phyloP scores from a whole-genome alignment of 1,140 invertebrate species.

The Adoxophyes honmai region DNA sequence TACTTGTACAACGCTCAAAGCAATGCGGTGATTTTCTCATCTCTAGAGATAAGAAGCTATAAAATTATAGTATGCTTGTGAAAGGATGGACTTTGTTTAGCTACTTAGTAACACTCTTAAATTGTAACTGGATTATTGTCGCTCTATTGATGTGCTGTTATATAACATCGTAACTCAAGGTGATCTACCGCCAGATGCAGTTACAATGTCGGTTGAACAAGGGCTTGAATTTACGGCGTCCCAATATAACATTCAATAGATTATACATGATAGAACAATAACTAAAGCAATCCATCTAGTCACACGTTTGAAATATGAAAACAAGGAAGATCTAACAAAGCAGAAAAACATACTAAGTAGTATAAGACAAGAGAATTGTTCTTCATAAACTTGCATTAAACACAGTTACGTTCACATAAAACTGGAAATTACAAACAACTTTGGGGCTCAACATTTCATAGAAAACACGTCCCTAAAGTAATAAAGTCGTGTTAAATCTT shows the following conservation, averaged over 20 bases:
- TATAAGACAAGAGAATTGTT: too few species aligned
- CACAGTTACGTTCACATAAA: neutral
- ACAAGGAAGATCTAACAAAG: too few species aligned
- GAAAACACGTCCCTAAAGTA: neutral
- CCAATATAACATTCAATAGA: neutral
- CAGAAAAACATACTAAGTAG: too few species aligned
- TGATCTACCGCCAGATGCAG: constrained; percentile 1
- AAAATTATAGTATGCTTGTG: neutral
- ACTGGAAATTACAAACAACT: neutral
- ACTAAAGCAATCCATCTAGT: too few species aligned
- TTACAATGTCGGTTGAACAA: neutral
- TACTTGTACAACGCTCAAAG: too few species aligned
- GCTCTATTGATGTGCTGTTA: constrained; percentile 4
- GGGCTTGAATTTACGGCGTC: neutral
- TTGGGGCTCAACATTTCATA: neutral
- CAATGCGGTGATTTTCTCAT: neutral
- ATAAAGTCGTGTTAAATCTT: constrained; percentile 5
- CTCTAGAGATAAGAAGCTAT: constrained; percentile 4
- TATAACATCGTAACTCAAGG: constrained; percentile 3
- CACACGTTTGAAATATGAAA: too few species aligned
- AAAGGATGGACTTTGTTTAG: neutral
- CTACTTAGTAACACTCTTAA: neutral
- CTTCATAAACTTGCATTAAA: too few species aligned
- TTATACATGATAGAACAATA: too few species aligned
- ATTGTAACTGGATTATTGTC: constrained; percentile 5